phyloP scores from a whole-genome alignment of 64 coral and sea anemone species.

The Catalaphyllia jardinei region DNA sequence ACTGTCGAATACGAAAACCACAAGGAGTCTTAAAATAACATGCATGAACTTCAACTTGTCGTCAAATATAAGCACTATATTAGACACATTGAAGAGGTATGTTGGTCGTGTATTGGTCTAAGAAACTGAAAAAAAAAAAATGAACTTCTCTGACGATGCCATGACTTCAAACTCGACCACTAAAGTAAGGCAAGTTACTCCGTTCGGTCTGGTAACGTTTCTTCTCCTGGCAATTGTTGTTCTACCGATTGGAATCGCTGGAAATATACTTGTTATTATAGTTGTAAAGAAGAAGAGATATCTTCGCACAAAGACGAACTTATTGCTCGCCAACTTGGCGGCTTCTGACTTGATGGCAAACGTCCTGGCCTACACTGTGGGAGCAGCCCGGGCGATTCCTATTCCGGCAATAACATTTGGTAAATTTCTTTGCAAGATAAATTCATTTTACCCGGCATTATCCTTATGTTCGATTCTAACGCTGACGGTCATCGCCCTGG shows the following conservation, averaged over 20 bases:
- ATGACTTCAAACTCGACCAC: neutral
- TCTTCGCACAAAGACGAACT: constrained; percentile 45
- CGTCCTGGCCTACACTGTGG: neutral
- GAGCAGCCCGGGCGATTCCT: neutral
- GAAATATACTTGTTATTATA: constrained; percentile 15
- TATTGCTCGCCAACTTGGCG: constrained; percentile 29
- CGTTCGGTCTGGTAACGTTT: neutral
- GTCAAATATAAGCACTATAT: too few relatives aligned
- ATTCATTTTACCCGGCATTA: neutral
- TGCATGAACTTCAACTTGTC: too few relatives aligned
- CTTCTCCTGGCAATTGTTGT: neutral
- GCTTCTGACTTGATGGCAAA: constrained; percentile 8
- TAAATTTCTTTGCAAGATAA: neutral
- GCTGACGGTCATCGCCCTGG: constrained; percentile 17
- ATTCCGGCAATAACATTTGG: neutral
- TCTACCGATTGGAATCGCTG: constrained; percentile 24
- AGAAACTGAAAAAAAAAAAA: neutral
- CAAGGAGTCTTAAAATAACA: too few relatives aligned
- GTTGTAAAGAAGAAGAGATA: constrained; percentile 31
- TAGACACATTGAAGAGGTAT: too few relatives aligned
- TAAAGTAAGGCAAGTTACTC: neutral
- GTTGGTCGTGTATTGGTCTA: too few relatives aligned
- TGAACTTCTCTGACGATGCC: neutral
- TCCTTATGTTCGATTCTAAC: neutral
- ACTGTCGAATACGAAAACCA: too few relatives aligned